Conservation (phyloP, 2,888 invertebrate species). For the Eugnorisma glareosa region DNA sequence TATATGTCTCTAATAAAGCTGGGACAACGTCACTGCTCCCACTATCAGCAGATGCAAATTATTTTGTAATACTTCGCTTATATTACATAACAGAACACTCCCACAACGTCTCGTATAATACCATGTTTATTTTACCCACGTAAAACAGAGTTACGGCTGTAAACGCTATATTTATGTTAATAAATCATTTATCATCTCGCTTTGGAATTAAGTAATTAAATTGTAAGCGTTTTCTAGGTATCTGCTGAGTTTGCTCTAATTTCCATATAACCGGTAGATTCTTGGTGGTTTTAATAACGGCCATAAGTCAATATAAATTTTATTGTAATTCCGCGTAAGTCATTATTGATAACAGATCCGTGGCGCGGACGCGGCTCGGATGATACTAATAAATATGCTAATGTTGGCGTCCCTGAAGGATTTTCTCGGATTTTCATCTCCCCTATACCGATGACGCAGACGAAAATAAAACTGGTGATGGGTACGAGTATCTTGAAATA, state of each 20-base stretch:
- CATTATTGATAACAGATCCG: conserved; percentile 85
- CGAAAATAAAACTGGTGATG: conserved; percentile 82
- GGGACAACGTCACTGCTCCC: conserved; percentile 56
- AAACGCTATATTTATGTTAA: conserved; percentile 44
- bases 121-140: conserved; percentile 46
- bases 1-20: conserved; percentile 61
- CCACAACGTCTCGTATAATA: conserved; percentile 13
- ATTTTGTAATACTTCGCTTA: conserved; percentile 62
- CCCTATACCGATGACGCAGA: conserved; percentile 82
- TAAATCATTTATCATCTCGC: conserved; percentile 49
- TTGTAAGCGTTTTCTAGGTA: conserved; percentile 48
- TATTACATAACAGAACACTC: conserved; percentile 55
- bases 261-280: conserved; percentile 48
- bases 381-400: conserved; percentile 88
- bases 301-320: conserved; percentile 72
- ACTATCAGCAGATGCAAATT: conserved; percentile 69
- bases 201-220: conserved; percentile 49
- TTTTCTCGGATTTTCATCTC: conserved; percentile 87
- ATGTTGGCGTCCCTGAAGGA: conserved; percentile 86
- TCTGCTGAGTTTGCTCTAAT: conserved; percentile 50
- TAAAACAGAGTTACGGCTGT: conserved; percentile 35
- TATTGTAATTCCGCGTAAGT: conserved; percentile 78
- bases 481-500: conserved; percentile 77
- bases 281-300: conserved; percentile 59
- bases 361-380: conserved; percentile 76